phyloP scores from a whole-genome alignment of 2,888 invertebrate species.

The Scaptomyza tumidula region DNA sequence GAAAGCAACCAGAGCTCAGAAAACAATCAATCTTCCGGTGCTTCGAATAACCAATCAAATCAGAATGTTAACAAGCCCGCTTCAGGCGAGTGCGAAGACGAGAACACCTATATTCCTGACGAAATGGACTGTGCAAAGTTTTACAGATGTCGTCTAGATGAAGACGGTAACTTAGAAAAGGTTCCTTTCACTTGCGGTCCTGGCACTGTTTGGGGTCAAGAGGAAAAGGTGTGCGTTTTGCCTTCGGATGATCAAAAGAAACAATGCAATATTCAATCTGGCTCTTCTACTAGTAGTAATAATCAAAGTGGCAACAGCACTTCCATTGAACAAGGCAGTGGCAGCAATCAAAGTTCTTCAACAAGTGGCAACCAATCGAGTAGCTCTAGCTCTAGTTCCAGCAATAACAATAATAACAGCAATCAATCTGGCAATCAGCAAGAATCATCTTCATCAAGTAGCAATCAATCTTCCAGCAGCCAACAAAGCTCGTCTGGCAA shows the following conservation, averaged over 20 bases:
- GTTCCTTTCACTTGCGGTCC: slow-evolving; percentile 86
- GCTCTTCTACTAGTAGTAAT: slow-evolving; percentile 25
- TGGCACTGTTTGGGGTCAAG: slow-evolving; percentile 87
- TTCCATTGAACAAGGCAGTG: slow-evolving; percentile 37
- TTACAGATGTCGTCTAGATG: slow-evolving; percentile 86
- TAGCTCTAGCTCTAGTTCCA: slow-evolving; percentile 22
- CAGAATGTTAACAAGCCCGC: slow-evolving; percentile 38
- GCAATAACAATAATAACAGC: slow-evolving; percentile 14
- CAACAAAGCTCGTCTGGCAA: slow-evolving; percentile 9
- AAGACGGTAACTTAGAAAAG: slow-evolving; percentile 84
- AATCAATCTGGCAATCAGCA: slow-evolving; percentile 47
- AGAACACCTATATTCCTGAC: slow-evolving; percentile 84
- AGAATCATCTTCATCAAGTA: slow-evolving; percentile 51
- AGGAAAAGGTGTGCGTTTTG: slow-evolving; percentile 85
- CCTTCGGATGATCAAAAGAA: slow-evolving; percentile 79
- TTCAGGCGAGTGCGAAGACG: slow-evolving; percentile 77
- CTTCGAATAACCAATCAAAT: slow-evolving; percentile 26
- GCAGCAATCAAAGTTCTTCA: slow-evolving; percentile 37
- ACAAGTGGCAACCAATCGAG: slow-evolving; percentile 34
- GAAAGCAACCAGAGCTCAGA: slow-evolving; percentile 29
- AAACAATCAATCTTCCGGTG: slow-evolving; percentile 41
- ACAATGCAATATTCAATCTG: slow-evolving; percentile 62
- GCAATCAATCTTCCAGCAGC: slow-evolving; percentile 43
- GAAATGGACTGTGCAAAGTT: slow-evolving; percentile 86
- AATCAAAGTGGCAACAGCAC: slow-evolving; percentile 31